Conservation (phyloP, 2,888 invertebrate species). For the Junonia oenone region DNA sequence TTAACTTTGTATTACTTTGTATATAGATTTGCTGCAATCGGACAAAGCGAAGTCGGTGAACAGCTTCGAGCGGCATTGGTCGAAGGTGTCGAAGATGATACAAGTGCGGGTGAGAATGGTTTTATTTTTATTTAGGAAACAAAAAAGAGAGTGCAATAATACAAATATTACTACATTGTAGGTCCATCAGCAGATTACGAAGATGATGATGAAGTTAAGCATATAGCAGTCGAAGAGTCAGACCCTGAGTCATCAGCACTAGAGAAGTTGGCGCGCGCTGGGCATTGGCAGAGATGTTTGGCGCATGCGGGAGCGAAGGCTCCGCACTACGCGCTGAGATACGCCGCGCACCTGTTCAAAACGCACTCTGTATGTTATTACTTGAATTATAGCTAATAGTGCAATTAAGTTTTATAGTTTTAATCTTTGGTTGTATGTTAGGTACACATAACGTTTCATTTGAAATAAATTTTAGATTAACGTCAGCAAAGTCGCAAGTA, state of each 20-base stretch:
- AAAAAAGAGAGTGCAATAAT: no score
- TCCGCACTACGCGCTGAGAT: constrained; percentile 64
- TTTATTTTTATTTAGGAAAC: no score
- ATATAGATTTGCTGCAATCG: constrained; percentile 70
- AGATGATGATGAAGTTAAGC: constrained; percentile 47
- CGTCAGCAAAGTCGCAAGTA: no score
- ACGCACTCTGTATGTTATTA: constrained; percentile 55
- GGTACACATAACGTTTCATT: no score
- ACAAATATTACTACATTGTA: no score
- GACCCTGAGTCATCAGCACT: constrained; percentile 41
- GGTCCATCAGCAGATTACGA: constrained; percentile 44
- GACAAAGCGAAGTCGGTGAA: constrained; percentile 67
- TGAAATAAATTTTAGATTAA: no score
- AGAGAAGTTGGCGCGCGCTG: constrained; percentile 64
- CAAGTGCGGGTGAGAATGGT: constrained; percentile 18
- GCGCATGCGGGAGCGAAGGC: constrained; percentile 58
- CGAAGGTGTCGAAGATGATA: constrained; percentile 52
- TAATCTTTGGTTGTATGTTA: no score
- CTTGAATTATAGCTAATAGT: no score
- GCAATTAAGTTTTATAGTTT: no score
- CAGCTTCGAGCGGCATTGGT: constrained; percentile 60
- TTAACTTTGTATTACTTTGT: no score
- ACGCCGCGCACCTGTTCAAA: constrained; percentile 62
- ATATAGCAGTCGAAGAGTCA: constrained; percentile 20
- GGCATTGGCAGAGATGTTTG: constrained; percentile 69